Evolutionary conservation across 92 coral and sea anemone genomes (phyloP).

Genomic region (Actinostola sp.): DNA sequence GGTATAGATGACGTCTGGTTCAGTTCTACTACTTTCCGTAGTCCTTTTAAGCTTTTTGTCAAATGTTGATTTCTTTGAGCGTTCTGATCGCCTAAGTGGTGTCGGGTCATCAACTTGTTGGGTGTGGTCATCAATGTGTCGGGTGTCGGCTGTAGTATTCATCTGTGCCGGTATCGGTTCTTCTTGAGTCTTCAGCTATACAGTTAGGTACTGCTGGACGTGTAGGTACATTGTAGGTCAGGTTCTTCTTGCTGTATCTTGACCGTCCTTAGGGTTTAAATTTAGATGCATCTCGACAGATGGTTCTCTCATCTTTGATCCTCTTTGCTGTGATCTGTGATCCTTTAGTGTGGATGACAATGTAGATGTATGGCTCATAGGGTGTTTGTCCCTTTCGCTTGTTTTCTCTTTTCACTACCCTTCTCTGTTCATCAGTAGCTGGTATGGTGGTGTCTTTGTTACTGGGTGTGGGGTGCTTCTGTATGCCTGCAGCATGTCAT

Average conservation of each 20-base stretch:
- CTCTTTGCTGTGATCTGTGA: too few relatives aligned
- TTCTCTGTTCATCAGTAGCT: constrained; percentile 44
- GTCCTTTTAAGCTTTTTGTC: constrained; percentile 51
- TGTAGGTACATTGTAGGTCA: too few relatives aligned
- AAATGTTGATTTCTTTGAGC: constrained; percentile 42
- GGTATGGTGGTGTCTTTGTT: constrained; percentile 51
- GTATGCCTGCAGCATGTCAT: constrained; percentile 63
- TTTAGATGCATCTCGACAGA: constrained; percentile 64
- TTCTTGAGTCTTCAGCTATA: too few relatives aligned
- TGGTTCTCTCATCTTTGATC: constrained; percentile 43
- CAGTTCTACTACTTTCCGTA: constrained; percentile 27
- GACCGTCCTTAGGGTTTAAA: constrained; percentile 35
- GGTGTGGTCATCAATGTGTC: too few relatives aligned
- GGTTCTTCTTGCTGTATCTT: background rate
- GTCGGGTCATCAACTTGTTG: too few relatives aligned
- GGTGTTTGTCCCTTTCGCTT: constrained; percentile 60
- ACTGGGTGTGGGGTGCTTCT: constrained; percentile 63
- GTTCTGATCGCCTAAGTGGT: constrained; percentile 67
- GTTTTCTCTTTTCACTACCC: constrained; percentile 54
- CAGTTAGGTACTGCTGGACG: too few relatives aligned
- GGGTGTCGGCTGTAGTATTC: too few relatives aligned
- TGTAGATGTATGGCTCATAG: constrained; percentile 46
- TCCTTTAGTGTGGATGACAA: too few relatives aligned
- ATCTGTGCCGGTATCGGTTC: too few relatives aligned
- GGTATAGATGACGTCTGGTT: constrained; percentile 12